These are phyloP conservation scores for Daphoenositta chrysoptera DNA, from an alignment of 2,113 vertebrate genomes.

Conservation along the genomic window DNA sequence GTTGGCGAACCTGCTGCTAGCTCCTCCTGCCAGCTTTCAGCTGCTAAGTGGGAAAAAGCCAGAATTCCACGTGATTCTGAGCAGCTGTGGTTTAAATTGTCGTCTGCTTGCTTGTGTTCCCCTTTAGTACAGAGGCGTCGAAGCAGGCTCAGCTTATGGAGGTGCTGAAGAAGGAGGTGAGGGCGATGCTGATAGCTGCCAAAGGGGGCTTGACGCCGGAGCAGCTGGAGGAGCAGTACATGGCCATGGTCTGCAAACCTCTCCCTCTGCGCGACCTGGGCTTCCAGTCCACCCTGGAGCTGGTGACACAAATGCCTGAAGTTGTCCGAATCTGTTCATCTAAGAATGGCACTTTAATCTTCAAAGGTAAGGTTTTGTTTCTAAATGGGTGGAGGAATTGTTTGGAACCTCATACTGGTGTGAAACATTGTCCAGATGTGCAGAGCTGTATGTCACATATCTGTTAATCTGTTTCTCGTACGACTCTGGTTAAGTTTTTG, in stretches of 20 bases:
- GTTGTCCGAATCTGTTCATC: constrained; percentile 71
- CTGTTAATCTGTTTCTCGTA: background rate
- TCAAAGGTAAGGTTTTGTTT: constrained; percentile 75
- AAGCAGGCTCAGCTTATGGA: constrained; percentile 70
- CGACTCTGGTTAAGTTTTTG: background rate
- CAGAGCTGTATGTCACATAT: background rate
- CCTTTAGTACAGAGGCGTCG: constrained; percentile 27
- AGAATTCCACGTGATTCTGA: accelerated
- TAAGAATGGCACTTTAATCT: constrained; percentile 56
- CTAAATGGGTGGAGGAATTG: background rate
- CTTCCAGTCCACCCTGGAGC: constrained; percentile 80
- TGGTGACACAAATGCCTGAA: constrained; percentile 85
- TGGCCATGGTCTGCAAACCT: constrained; percentile 76
- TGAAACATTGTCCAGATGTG: background rate
- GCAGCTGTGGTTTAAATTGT: background rate
- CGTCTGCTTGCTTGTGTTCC: background rate
- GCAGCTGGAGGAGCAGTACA: constrained; percentile 81
- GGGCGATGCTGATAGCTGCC: constrained; percentile 82
- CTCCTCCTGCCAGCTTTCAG: no score
- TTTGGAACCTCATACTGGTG: background rate
- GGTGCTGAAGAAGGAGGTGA: constrained; percentile 83
- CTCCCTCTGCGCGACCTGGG: constrained; percentile 81
- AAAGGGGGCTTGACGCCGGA: constrained; percentile 78
- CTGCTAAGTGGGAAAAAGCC: background rate
- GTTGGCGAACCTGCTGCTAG: background rate